Conservation (phyloP, 2,888 invertebrate species). For the Caenorhabditis afra region DNA sequence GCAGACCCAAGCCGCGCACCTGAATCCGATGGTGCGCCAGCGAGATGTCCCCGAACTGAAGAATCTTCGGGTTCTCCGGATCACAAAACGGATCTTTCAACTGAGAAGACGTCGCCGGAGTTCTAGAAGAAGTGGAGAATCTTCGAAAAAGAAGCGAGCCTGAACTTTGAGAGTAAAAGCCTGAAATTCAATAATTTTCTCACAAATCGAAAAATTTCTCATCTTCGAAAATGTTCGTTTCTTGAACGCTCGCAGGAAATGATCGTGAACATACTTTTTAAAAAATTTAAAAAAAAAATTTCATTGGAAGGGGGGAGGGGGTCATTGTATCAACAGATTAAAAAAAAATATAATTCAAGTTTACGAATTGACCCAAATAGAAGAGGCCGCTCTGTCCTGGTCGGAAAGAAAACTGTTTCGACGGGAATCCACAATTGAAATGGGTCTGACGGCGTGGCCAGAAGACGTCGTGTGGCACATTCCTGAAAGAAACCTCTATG, state of each 20-base stretch:
- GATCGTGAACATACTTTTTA: conserved; percentile 5
- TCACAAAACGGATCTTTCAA: conserved; percentile 68
- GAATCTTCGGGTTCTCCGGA: conserved; percentile 65
- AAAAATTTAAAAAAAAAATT: neutral
- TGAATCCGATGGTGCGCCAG: conserved; percentile 88
- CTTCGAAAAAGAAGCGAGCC: no score
- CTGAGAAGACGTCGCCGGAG: neutral
- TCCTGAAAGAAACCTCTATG: neutral
- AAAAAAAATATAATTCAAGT: neutral
- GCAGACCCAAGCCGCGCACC: conserved; percentile 4
- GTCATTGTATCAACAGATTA: neutral
- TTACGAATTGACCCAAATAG: conserved; percentile 24
- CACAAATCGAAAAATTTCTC: conserved; percentile 11
- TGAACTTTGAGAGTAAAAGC: no score
- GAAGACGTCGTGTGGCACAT: conserved; percentile 14
- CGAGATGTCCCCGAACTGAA: conserved; percentile 63
- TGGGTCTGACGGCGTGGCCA: neutral
- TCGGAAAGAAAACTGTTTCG: conserved; percentile 24
- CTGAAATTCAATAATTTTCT: neutral
- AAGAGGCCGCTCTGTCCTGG: conserved; percentile 29
- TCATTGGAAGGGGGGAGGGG: neutral
- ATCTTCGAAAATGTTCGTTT: neutral
- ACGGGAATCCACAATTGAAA: neutral
- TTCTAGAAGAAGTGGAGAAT: no score
- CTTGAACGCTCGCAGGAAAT: neutral